Conservation (phyloP, 1,140 invertebrate species). For the Stenopsyche tienmushanensis region DNA sequence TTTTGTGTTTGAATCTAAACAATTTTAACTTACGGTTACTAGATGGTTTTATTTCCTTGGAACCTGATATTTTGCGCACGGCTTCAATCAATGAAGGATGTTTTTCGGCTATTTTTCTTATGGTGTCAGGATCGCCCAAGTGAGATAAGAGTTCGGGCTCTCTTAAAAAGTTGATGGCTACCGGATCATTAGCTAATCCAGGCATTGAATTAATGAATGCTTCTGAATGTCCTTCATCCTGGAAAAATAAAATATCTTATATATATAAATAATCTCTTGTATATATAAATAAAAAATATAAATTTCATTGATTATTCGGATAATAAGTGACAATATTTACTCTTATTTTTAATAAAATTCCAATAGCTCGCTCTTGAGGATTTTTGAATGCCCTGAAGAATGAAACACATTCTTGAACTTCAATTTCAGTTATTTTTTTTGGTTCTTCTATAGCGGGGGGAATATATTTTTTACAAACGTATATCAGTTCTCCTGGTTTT, state of each 20-base stretch:
- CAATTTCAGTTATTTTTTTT: constrained; percentile 19
- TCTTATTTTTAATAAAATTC: constrained; percentile 5
- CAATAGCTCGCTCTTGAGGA: background rate
- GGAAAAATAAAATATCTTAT: background rate
- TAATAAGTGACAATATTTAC: background rate
- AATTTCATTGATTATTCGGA: no score
- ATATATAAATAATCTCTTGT: background rate
- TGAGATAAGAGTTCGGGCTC: constrained; percentile 32
- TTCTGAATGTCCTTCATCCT: constrained; percentile 25
- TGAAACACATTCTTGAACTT: constrained; percentile 15
- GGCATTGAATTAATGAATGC: constrained; percentile 27
- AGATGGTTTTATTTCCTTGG: background rate
- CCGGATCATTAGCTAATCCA: constrained; percentile 27
- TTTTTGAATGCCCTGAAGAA: constrained; percentile 23
- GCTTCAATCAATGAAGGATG: constrained; percentile 33
- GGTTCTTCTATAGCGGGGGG: background rate
- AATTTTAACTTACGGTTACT: background rate
- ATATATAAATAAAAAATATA: background rate
- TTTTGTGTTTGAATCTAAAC: background rate
- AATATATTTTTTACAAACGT: constrained; percentile 29
- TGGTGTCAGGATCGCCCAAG: constrained; percentile 28
- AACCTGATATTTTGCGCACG: constrained; percentile 24
- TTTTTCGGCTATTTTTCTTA: constrained; percentile 22
- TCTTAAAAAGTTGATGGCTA: constrained; percentile 32
- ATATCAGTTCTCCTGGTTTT: constrained; percentile 30